These are phyloP conservation scores for Mus musculus DNA, from an alignment of 2,113 vertebrate species.

Conservation along the genomic window GRCm39 chr17:14808001-14808500, in stretches of 20 bases:
- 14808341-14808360: fast-evolving
- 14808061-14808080: fast-evolving
- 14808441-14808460: neutral
- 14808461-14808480: neutral
- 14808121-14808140: neutral
- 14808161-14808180: fast-evolving
- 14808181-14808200: neutral
- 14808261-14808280: fast-evolving
- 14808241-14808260: neutral
- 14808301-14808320: fast-evolving
- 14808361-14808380: neutral
- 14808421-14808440: fast-evolving
- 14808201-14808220: neutral
- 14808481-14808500: neutral
- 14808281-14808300: neutral
- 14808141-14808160: neutral
- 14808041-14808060: neutral
- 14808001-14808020: neutral
- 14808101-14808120: neutral
- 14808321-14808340: fast-evolving
- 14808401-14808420: neutral
- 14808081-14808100: too few species aligned
- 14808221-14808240: neutral
- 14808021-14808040: fast-evolving
- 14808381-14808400: too few species aligned